phyloP scores from a whole-genome alignment of 2,113 vertebrate species.

The Tachysurus fulvidraco region DNA sequence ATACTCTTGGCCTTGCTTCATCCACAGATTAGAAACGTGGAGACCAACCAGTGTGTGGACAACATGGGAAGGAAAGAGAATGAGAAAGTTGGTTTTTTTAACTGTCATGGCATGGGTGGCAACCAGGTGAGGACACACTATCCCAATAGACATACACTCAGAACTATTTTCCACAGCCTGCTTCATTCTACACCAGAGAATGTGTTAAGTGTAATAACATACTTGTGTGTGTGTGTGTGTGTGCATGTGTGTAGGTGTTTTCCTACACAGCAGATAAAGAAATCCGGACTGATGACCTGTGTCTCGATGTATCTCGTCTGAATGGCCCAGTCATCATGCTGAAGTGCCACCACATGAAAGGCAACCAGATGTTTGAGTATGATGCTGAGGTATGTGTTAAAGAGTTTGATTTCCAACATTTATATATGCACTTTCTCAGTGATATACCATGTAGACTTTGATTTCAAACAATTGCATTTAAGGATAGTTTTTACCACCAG shows the following conservation, averaged over 20 bases:
- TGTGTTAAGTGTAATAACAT: neutral
- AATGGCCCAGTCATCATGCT: slow-evolving; percentile 94
- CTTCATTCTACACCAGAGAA: slow-evolving; percentile 15
- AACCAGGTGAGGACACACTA: slow-evolving; percentile 83
- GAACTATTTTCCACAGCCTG: neutral
- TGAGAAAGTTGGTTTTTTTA: slow-evolving; percentile 98
- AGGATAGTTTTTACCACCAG: slow-evolving; percentile 62
- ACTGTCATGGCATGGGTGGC: slow-evolving; percentile 98
- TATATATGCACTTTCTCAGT: neutral
- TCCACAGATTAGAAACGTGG: slow-evolving; percentile 92
- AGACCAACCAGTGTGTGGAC: slow-evolving; percentile 98
- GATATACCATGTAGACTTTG: neutral
- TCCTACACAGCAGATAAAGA: slow-evolving; percentile 97
- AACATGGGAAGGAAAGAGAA: slow-evolving; percentile 99
- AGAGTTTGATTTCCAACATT: neutral
- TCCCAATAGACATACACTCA: neutral
- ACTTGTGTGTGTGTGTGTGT: neutral
- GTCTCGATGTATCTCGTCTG: slow-evolving; percentile 93
- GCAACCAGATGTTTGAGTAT: slow-evolving; percentile 99
- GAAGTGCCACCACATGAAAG: slow-evolving; percentile 98
- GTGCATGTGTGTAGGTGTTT: slow-evolving; percentile 81
- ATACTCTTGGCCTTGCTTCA: neutral
- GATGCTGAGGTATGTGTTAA: slow-evolving; percentile 85
- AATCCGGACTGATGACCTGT: slow-evolving; percentile 95
- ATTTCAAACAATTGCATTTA: neutral